phyloP scores from a whole-genome alignment of 2,888 invertebrate genomes.

The Parasteatoda lunata region DNA sequence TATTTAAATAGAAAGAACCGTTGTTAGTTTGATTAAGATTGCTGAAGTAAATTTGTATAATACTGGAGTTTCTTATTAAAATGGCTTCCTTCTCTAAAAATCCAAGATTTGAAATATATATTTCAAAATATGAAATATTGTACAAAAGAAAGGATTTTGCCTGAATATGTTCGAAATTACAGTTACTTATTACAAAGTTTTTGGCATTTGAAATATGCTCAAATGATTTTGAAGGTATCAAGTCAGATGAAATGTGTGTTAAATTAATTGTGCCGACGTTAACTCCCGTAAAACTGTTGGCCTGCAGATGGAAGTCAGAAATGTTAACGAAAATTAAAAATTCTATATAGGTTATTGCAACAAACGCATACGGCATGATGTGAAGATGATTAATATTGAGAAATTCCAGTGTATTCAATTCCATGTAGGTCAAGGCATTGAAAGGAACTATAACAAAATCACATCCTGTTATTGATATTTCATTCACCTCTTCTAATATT shows the following conservation, averaged over 20 bases:
- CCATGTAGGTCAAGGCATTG: neutral
- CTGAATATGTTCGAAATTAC: constrained; percentile 1
- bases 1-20: constrained; percentile 11
- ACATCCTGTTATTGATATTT: constrained; percentile 29
- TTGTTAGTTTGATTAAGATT: constrained; percentile 10
- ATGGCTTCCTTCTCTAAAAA: constrained; percentile 8
- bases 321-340: neutral
- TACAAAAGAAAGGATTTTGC: constrained; percentile 11
- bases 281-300: constrained; percentile 16
- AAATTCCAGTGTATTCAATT: constrained; percentile 17
- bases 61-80: neutral
- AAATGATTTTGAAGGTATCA: neutral
- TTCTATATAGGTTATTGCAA: neutral
- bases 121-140: constrained; percentile 15
- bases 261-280: constrained; percentile 16
- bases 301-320: constrained; percentile 6
- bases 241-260: constrained; percentile 2
- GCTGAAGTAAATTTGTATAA: constrained; percentile 7
- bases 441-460: constrained; percentile 9
- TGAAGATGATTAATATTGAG: constrained; percentile 6
- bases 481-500: neutral
- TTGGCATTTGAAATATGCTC: constrained; percentile 2
- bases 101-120: constrained; percentile 1
- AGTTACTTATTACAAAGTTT: constrained; percentile 2
- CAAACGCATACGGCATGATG: constrained; percentile 9